Percentiles rank a stretch among this genome's conserved stretches.
Evolutionary conservation across 1,140 invertebrate species (phyloP).

Genomic region (Hyles vespertilio): DNA sequence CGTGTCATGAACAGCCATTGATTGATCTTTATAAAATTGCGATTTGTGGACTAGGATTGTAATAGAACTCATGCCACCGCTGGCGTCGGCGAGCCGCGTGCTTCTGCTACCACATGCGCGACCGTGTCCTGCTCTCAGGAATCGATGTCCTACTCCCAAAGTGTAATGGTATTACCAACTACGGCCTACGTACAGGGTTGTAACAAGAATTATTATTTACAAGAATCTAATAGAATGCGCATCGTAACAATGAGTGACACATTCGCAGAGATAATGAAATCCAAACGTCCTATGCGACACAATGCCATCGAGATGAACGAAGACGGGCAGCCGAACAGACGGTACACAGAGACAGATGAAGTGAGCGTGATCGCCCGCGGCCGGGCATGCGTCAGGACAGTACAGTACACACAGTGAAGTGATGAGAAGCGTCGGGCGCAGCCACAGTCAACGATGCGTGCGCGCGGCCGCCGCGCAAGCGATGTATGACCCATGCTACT

Average conservation of each 20-base stretch:
- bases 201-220: constrained; percentile 46
- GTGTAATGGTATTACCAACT: constrained; percentile 33
- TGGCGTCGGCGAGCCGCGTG: constrained; percentile 24
- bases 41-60: constrained; percentile 42
- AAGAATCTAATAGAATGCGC: constrained; percentile 72
- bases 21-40: constrained; percentile 45
- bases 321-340: constrained; percentile 67
- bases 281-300: constrained; percentile 64
- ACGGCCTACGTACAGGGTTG: constrained; percentile 51
- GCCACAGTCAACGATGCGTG: constrained; percentile 73
- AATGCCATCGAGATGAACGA: constrained; percentile 69
- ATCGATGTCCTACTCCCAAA: constrained; percentile 32
- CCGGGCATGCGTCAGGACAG: constrained; percentile 73
- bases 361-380: constrained; percentile 71
- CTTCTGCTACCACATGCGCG: constrained; percentile 45
- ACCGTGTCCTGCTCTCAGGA: constrained; percentile 37
- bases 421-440: constrained; percentile 73
- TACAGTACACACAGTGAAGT: constrained; percentile 73
- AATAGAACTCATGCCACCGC: constrained; percentile 42
- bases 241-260: constrained; percentile 67
- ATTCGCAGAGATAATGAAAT: constrained; percentile 67
- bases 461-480: constrained; percentile 72
- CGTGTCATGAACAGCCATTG: constrained; percentile 70
- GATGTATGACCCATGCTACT: constrained; percentile 74
- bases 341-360: constrained; percentile 73